A percentile compares a stretch with the other conserved stretches of the same genome.
Evolutionary conservation across 2,113 vertebrate genomes (phyloP).

Genomic region (Mesocricetus auratus): DNA sequence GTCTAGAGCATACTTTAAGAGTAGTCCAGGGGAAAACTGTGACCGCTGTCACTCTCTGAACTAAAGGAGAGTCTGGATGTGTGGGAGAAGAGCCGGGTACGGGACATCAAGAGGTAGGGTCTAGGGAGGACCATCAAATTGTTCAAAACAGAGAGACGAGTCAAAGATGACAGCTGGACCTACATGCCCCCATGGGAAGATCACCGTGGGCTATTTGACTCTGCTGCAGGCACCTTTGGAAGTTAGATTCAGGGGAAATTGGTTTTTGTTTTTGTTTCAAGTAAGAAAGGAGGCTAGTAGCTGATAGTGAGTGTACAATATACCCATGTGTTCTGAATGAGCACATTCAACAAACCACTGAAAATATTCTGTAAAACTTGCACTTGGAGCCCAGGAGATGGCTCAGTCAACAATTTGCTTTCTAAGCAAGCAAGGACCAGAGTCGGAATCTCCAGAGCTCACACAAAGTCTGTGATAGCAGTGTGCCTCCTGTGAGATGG

Average conservation of each 20-base stretch:
- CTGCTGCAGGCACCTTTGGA: neutral
- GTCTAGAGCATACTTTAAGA: neutral
- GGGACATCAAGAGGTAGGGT: neutral
- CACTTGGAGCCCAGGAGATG: neutral
- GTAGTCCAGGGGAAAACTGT: fast-evolving
- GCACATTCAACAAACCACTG: neutral
- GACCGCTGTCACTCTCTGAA: fast-evolving
- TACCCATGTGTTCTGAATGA: neutral
- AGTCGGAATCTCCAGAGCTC: neutral
- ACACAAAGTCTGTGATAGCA: neutral
- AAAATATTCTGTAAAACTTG: neutral
- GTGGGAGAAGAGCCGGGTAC: neutral
- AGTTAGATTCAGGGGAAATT: neutral
- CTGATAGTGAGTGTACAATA: too few species aligned
- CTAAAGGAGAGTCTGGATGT: too few species aligned
- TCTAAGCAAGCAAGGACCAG: neutral
- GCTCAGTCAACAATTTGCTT: neutral
- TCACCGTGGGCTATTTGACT: neutral
- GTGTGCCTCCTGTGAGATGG: neutral
- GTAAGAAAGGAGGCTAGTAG: neutral
- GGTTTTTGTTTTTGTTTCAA: neutral
- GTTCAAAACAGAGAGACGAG: neutral
- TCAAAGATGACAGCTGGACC: neutral
- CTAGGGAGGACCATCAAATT: neutral
- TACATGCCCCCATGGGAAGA: neutral